phyloP scores from a whole-genome alignment of 1,140 invertebrate genomes.

The Drosophila nigrodunni region DNA sequence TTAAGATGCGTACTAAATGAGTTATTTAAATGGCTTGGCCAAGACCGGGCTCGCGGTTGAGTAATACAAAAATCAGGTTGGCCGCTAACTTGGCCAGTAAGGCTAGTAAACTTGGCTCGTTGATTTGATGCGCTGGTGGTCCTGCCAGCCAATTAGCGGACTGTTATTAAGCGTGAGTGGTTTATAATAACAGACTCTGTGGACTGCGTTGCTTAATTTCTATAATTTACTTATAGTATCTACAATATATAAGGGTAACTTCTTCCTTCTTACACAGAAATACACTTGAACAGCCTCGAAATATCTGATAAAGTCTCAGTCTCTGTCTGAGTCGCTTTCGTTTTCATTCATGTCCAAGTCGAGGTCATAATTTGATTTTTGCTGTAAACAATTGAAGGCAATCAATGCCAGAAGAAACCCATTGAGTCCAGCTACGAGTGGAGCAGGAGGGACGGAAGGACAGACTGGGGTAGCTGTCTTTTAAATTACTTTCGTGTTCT shows the following conservation, averaged over 20 bases:
- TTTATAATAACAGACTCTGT: slow-evolving; percentile 74
- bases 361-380: slow-evolving; percentile 47
- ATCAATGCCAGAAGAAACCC: slow-evolving; percentile 44
- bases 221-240: slow-evolving; percentile 60
- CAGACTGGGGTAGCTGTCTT: slow-evolving; percentile 25
- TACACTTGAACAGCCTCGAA: not conserved
- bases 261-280: not conserved
- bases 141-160: slow-evolving; percentile 78
- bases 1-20: slow-evolving; percentile 67
- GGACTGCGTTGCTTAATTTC: slow-evolving; percentile 62
- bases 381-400: slow-evolving; percentile 64
- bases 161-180: slow-evolving; percentile 81
- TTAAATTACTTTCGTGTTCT: slow-evolving; percentile 81
- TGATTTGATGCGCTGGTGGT: slow-evolving; percentile 76
- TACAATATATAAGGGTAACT: not conserved
- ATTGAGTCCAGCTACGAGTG: not conserved
- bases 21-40: slow-evolving; percentile 76
- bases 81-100: not conserved
- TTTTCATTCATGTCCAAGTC: slow-evolving; percentile 51
- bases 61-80: slow-evolving; percentile 6
- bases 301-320: not conserved
- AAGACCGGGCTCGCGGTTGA: not conserved
- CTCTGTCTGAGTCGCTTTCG: slow-evolving; percentile 48
- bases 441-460: not conserved
- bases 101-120: slow-evolving; percentile 5